These are phyloP conservation scores for Lobophora halterata DNA, from an alignment of 2,888 invertebrate genomes.

Conservation along the genomic window DNA sequence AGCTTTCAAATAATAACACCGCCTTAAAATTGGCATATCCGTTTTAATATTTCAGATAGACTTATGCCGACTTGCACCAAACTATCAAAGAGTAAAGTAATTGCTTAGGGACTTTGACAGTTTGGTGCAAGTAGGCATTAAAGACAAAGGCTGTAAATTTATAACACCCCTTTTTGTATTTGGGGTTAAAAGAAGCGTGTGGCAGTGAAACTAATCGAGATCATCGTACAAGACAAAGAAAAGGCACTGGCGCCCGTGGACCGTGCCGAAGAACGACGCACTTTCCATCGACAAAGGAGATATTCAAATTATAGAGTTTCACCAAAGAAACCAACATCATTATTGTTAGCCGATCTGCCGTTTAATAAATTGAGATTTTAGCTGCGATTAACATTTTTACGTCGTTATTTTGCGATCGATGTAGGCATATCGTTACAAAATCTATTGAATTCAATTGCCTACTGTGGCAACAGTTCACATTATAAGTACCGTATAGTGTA, in stretches of 20 bases:
- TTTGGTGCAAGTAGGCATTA: no score
- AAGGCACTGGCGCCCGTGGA: conserved; percentile 54
- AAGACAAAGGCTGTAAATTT: no score
- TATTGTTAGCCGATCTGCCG: conserved; percentile 23
- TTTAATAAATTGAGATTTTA: conserved; percentile 1
- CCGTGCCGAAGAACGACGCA: conserved; percentile 50
- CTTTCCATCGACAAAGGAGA: conserved; percentile 57
- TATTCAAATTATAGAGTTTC: conserved; percentile 50
- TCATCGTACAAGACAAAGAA: conserved; percentile 60
- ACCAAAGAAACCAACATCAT: conserved; percentile 43
- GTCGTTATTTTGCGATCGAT: conserved; percentile 3
- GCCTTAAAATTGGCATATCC: no score
- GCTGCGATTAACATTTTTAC: conserved; percentile 7
- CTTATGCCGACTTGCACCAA: no score
- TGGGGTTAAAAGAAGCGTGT: conserved; percentile 36
- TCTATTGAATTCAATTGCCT: conserved; percentile 32
- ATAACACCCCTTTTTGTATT: conserved; percentile 22
- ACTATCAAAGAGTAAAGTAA: no score
- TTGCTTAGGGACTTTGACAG: no score
- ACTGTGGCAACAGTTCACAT: conserved; percentile 26
- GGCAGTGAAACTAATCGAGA: conserved; percentile 63
- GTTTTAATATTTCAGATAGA: no score
- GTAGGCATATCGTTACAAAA: conserved; percentile 31
- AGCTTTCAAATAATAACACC: no score
- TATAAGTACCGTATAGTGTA: conserved; percentile 13